Percentiles rank a stretch among this genome's conserved stretches.
These are phyloP conservation scores for Toxotes jaculatrix DNA, from an alignment of 2,113 vertebrate species.

Conservation along the genomic window DNA sequence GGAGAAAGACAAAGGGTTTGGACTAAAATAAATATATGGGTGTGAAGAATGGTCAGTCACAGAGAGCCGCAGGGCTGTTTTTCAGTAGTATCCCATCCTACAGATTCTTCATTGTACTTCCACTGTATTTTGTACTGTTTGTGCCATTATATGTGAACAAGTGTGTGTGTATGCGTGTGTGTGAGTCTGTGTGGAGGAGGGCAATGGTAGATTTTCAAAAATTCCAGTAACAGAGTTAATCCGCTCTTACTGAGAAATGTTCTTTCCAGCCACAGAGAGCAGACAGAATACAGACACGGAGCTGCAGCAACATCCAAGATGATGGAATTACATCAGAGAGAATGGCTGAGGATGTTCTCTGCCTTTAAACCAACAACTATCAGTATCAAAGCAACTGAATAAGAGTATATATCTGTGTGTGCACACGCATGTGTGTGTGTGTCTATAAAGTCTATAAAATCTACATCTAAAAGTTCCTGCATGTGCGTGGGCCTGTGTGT, in stretches of 20 bases:
- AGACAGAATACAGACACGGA: constrained; percentile 23
- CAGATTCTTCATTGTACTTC: constrained; percentile 30
- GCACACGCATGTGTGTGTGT: neutral
- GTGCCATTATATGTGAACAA: constrained; percentile 10
- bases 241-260: constrained; percentile 46
- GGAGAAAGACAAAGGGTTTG: neutral
- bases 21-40: constrained; percentile 19
- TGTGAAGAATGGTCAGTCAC: constrained; percentile 20
- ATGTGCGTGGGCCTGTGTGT: constrained; percentile 6
- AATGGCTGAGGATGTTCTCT: constrained; percentile 34
- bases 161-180: constrained; percentile 10
- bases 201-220: constrained; percentile 20
- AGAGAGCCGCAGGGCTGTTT: constrained; percentile 33
- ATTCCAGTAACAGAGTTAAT: constrained; percentile 46
- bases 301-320: constrained; percentile 28
- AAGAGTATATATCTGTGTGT: neutral
- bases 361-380: constrained; percentile 41
- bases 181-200: constrained; percentile 33
- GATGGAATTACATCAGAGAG: constrained; percentile 24
- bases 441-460: neutral
- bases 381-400: constrained; percentile 46
- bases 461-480: constrained; percentile 15
- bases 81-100: constrained; percentile 14
- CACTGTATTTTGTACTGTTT: constrained; percentile 20
- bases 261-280: constrained; percentile 9